Evolutionary conservation across 2,888 invertebrate genomes (phyloP), one percentile per base, ranked within the genome.

Genomic region (Parnassius orleans): DNA sequence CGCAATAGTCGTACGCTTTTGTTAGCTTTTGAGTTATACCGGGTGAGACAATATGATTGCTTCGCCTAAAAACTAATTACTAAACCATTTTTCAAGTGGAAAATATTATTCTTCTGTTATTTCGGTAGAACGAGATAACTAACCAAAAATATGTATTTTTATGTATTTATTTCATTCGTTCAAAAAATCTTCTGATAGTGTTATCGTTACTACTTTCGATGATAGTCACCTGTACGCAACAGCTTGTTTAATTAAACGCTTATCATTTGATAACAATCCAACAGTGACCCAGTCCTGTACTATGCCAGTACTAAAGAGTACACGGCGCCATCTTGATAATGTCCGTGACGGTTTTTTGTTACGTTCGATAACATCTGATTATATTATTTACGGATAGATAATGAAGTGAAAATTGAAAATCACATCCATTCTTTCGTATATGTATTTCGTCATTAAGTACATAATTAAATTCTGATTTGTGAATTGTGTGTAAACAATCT

Each of bases 221-320:
- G 55, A 60, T 47, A 52, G 57, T 63, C 58, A 64, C 60, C 61
- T 62, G 65, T 57, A 53, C 60, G 55, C 58, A 55, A 64, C 61
- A 57, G 55, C 42, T 53, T 69, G 64, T 65, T 68, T 71, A 73
- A 71, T 71, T 71, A 70, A 63, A 62, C 41, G 11, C 57, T 68
- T 71, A 72, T 71, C 69, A 63, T 14, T 12, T 60, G 73, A 73
- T 73, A 73, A 68, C 66, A 57, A 48, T 58, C 57, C 57, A 66
- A 65, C 65, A 67, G 67, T 73, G 71, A 70, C 70, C 68, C 59
- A 72, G 66, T 68, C 57, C 50, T 64, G 64, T 66, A 61, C 62
- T 44, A 65, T 66, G 65, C 64, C 64, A 63, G 55, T 59, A 60
- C 54, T 46, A 55, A 42, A 64, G 64, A 55, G 61, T 50, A 63